Evolutionary conservation across 2,888 invertebrate genomes (phyloP), one percentile per base, ranked within the genome.

Genomic region (Copidosoma aretas): DNA sequence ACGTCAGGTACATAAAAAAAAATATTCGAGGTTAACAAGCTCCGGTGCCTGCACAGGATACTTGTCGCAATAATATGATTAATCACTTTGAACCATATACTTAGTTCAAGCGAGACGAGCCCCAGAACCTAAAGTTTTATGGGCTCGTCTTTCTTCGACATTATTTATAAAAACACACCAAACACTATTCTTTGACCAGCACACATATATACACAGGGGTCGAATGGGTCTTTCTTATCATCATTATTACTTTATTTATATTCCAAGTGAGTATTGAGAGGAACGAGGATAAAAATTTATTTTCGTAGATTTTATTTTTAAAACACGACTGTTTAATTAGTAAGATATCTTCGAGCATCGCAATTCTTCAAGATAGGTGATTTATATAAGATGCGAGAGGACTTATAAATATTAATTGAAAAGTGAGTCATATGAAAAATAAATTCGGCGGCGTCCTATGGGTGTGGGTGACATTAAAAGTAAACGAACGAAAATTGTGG

Each of bases 371-470:
- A 51, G 52, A 43, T 24, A 32, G 32, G 64, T 64, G 64, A 51
- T 67, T 54, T 64, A 58, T 54, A 58, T 71, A 69, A 21, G 66
- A 56, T 56, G 70, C 19, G 53, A 58, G 67, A 64, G 56, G 25
- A 24, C 43, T 32, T 32, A 69, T 62, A 56, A 64, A 67, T 71
- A n/a, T 62, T 59, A 60, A 52, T 60, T 57, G 71, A 52, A 60
- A 64, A 59, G 43, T 8, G 12, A 46, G 43, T 46, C 43, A 68
- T 32, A 32, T 32, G 32, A 32, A 32, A 32, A 67, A 56, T 58
- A 68, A 53, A 59, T 72, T 62, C 57, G 72, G 75, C 78, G 77
- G 75, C 76, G 76, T 77, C 76, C 75, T 71, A 70, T 72, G 64
- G 65, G 63, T 63, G 63, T 68, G 68, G 68, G 39, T 63, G 65